Percentiles rank a stretch among this genome's conserved stretches.
Conservation (phyloP, 2,113 vertebrate species). For the Passer montanus region DNA sequence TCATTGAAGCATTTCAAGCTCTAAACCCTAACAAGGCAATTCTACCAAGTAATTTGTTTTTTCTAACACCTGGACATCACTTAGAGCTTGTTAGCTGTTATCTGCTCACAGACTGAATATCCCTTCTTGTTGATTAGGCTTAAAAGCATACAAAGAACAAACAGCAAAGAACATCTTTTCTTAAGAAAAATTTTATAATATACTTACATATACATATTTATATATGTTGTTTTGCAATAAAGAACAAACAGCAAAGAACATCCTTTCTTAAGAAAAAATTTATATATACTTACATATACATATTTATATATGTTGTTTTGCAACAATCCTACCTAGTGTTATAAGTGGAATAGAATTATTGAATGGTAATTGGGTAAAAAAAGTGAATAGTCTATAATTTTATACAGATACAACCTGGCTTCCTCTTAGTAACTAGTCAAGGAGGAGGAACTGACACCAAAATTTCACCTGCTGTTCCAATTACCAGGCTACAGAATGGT, state of each 20-base stretch:
- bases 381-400: neutral
- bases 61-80: neutral
- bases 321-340: neutral
- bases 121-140: neutral
- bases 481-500: fast-evolving
- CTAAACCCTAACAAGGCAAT: neutral
- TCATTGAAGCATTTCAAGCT: neutral
- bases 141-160: neutral
- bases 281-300: no score
- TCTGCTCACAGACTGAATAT: neutral
- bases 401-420: fast-evolving
- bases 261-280: no score
- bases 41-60: neutral
- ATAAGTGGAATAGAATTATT: neutral
- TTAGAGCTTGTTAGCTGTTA: neutral
- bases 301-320: neutral
- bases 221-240: no score
- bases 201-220: no score
- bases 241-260: no score
- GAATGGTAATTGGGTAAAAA: neutral
- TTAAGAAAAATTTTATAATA: no score
- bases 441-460: neutral
- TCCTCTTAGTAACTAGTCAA: fast-evolving
- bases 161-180: no score
- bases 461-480: neutral